phyloP scores from a whole-genome alignment of 1,140 invertebrate species.

The Grapholita molesta region DNA sequence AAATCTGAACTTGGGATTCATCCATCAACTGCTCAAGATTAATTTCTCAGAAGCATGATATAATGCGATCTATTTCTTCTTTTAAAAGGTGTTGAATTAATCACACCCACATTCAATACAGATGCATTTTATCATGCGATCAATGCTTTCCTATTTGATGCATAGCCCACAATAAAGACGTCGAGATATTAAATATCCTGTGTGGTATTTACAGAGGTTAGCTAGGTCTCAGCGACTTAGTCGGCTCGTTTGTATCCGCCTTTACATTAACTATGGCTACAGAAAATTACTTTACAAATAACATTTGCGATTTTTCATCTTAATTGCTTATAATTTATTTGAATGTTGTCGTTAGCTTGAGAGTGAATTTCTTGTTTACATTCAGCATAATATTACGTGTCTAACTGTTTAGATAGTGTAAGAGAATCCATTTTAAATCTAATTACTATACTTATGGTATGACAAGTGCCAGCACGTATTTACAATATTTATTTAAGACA shows the following conservation, averaged over 20 bases:
- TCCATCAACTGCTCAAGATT: neutral
- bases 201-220: constrained; percentile 18
- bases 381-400: too few relatives aligned
- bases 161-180: constrained; percentile 34
- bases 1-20: neutral
- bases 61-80: constrained; percentile 13
- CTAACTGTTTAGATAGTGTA: too few relatives aligned
- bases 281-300: neutral
- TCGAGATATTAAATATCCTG: constrained; percentile 36
- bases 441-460: too few relatives aligned
- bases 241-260: constrained; percentile 21
- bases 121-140: constrained; percentile 29
- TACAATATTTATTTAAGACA: too few relatives aligned
- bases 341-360: neutral
- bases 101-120: constrained; percentile 8
- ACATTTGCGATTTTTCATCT: neutral
- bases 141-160: constrained; percentile 32
- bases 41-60: constrained; percentile 3
- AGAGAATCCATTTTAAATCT: too few relatives aligned
- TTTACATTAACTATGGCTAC: neutral
- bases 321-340: neutral
- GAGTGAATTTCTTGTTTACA: neutral
- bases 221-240: constrained; percentile 28
- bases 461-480: too few relatives aligned
- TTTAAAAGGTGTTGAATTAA: neutral